Evolutionary conservation across 2,113 vertebrate genomes (phyloP), one percentile per base, ranked within the genome.

Genomic region (Oreochromis tanganicae): DNA sequence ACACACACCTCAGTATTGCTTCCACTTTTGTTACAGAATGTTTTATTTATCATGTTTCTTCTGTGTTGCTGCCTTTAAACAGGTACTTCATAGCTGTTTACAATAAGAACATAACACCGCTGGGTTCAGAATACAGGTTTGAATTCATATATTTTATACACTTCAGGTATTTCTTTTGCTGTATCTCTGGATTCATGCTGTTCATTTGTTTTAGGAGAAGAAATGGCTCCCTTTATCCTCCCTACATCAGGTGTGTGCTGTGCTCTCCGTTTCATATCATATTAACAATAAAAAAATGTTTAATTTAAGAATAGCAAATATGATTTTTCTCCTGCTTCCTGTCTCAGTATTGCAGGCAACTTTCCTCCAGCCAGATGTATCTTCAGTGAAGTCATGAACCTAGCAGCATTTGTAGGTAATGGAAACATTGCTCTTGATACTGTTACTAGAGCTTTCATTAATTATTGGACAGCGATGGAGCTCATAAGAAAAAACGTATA

Each of bases 321-420:
- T 75, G 16, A 75, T 48, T 19, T 29, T 32, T 61, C 27, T 24
- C 5, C 17, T 87, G 89, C 1, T 95, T 8, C 95, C 89, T n/a
- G 6, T 91, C 91, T 90, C 94, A 99, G 98, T 87, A 87, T 98
- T 92, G 97, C 98, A 96, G 98, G 98, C 36, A 97, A 98, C 29
- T 92, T 91, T 3, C 97, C 98, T 50, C 98, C 98, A 27, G 98
- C 97, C 66, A 99, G 98, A 96, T 98, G 97, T 34, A 96, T 99
- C 88, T 98, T 99, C 90, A 98, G 97, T 85, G 97, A 98, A 96
- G 96, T 98, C 80, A 97, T 98, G 97, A 99, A 98, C 94, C 96
- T 99, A 96, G 96, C 97, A 6, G 98, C 97, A 0, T 98, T 98
- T 94, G 95, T 97, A 94, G 98, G 98, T 99, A 97, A 71, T 34